Evolutionary conservation across 2,113 vertebrate genomes (phyloP), one percentile per base, ranked within the genome.

Genomic region (Melanostigma gelatinosum): DNA sequence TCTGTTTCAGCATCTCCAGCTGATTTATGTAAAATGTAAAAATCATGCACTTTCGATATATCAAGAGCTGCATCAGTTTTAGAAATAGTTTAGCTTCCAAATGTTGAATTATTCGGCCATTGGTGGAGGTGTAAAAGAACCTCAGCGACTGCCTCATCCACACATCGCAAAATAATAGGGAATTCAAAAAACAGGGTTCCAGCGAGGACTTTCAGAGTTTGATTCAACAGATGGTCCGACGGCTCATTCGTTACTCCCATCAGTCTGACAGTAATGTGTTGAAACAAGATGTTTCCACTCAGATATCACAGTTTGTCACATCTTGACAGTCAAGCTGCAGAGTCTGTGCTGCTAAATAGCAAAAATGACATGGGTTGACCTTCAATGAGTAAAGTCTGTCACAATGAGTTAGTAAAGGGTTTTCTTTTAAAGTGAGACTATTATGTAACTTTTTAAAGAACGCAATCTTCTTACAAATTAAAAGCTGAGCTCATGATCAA

Each of bases 121-220:
- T 63, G 20, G 50, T 60, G 61, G 60, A 44, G 12, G 3, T 65
- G 11, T 8, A 40, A 42, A 40, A 78, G 27, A 64, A 13, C 24
- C 15, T 13, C 66, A 32, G 60, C 3, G 38, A 8, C 52, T 73
- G 75, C 70, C 55, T 79, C 79, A n/a, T 83, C 40, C 18, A 55
- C 60, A 74, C 74, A 85, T 54, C 69, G 27, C 62, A 42, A 77
- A 83, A 78, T 79, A 80, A 70, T 8, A 16, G 61, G 75, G 85
- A 27, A 64, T 70, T 67, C 15, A 85, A 75, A 58, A 72, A 70
- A 69, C 3, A 0, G 8, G 1, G 16, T 7, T 58, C 54, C 55
- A 65, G 63, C 16, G 73, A 46, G 52, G 67, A 73, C 79, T 79
- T 78, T 61, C 22, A 75, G 68, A 46, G 70, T 69, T 65, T 78